These are phyloP conservation scores for Gasteruption jaculator DNA, from an alignment of 2,888 invertebrate genomes.

Conservation along the genomic window DNA sequence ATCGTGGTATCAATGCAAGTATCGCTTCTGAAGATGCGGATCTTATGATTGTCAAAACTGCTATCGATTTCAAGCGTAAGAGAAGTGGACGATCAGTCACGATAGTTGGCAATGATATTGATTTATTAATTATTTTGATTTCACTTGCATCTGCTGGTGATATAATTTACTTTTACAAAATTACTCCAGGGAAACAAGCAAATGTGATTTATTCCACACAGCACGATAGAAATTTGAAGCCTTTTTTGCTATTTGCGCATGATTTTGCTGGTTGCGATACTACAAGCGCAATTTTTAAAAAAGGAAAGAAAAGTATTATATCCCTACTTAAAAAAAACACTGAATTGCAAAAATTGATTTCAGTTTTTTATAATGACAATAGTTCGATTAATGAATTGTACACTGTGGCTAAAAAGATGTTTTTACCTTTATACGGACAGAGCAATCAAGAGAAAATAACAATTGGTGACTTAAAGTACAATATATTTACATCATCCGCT, in stretches of 20 bases:
- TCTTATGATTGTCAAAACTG: slow-evolving; percentile 20
- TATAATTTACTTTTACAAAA: slow-evolving; percentile 8
- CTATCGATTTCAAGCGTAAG: too few species aligned
- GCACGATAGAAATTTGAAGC: slow-evolving; percentile 3
- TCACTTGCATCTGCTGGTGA: slow-evolving; percentile 6
- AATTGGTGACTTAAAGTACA: neutral
- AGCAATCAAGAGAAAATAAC: neutral
- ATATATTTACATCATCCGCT: neutral
- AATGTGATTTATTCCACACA: slow-evolving; percentile 2
- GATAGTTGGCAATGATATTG: slow-evolving; percentile 19
- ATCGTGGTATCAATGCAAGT: slow-evolving; percentile 12
- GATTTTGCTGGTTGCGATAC: slow-evolving; percentile 14
- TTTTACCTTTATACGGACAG: slow-evolving; percentile 10
- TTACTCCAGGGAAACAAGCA: neutral
- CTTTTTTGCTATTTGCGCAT: too few species aligned
- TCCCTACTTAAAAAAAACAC: slow-evolving; percentile 1
- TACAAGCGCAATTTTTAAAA: slow-evolving; percentile 13
- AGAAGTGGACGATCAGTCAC: slow-evolving; percentile 5
- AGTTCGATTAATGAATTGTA: slow-evolving; percentile 13
- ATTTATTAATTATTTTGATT: slow-evolving; percentile 18
- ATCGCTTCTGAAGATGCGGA: slow-evolving; percentile 24
- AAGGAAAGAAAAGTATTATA: slow-evolving; percentile 12
- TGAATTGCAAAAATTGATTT: neutral
- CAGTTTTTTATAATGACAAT: slow-evolving; percentile 12
- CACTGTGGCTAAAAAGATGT: slow-evolving; percentile 6